These are phyloP conservation scores for Hemichromis elongatus DNA, from an alignment of 2,113 vertebrate genomes.

Conservation along the genomic window DNA sequence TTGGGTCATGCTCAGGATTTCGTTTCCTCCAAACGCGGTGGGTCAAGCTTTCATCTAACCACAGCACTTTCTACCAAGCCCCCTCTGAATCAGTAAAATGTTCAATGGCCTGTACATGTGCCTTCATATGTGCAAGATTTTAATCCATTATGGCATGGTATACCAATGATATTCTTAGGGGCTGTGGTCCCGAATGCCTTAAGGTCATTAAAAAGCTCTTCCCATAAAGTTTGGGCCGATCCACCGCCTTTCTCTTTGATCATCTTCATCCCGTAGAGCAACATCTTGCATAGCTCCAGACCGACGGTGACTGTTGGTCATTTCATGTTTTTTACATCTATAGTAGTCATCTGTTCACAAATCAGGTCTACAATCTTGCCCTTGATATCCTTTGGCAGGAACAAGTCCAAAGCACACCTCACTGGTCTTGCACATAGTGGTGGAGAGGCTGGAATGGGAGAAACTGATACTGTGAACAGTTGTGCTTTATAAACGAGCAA, in stretches of 20 bases:
- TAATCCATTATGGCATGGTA: not conserved
- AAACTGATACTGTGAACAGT: not conserved
- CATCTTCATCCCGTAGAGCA: not conserved
- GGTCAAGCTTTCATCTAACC: not conserved
- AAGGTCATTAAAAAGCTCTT: not conserved
- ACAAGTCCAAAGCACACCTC: not conserved
- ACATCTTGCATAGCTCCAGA: not conserved
- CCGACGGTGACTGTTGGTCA: not conserved
- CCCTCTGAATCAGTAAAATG: not conserved
- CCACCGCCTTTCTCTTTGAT: not conserved
- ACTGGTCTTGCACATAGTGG: not conserved
- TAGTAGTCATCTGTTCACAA: not conserved
- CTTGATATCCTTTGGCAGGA: not conserved
- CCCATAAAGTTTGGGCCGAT: not conserved
- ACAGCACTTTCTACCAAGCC: not conserved
- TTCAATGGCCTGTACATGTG: not conserved
- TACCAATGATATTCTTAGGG: not conserved
- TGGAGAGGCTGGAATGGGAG: not conserved
- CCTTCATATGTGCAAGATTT: not conserved
- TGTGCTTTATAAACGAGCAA: not conserved
- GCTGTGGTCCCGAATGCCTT: not conserved
- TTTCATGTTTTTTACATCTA: not conserved
- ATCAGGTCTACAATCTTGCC: not conserved
- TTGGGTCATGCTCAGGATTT: not conserved
- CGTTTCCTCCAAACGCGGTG: not conserved